Evolutionary conservation across 2,113 vertebrate species (phyloP).

Genomic region (Sceloporus tristichus): DNA sequence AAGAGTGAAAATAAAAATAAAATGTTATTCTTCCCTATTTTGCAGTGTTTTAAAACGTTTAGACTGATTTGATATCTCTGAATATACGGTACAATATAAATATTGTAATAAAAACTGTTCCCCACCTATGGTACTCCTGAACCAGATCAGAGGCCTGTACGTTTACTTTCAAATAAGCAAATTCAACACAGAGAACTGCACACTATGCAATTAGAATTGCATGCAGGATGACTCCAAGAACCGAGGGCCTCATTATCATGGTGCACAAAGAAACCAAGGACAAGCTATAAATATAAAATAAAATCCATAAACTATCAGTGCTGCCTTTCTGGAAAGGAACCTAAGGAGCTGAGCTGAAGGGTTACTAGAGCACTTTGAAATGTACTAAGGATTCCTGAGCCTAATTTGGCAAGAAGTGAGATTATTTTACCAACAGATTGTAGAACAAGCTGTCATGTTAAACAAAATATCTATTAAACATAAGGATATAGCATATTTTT

Average conservation of each 20-base stretch:
- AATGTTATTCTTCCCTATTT: too few species aligned
- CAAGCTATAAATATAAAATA: not conserved
- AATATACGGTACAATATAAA: too few species aligned
- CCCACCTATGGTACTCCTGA: too few species aligned
- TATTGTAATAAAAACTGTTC: too few species aligned
- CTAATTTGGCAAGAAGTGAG: not conserved
- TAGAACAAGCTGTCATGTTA: not conserved
- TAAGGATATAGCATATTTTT: slow-evolving; percentile 15
- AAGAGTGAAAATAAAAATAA: too few species aligned
- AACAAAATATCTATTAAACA: not conserved
- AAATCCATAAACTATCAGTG: not conserved
- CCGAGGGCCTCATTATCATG: not conserved
- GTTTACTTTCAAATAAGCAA: too few species aligned
- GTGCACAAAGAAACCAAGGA: not conserved
- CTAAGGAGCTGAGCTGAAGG: not conserved
- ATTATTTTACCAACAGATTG: not conserved
- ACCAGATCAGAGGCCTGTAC: too few species aligned
- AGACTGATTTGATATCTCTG: too few species aligned
- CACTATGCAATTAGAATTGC: too few species aligned
- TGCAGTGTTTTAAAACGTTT: too few species aligned
- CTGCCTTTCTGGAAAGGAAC: not conserved
- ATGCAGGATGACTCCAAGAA: not conserved
- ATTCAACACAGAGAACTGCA: too few species aligned
- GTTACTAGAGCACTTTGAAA: not conserved
- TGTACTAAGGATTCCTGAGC: not conserved